These are phyloP conservation scores for Eupithecia inturbata DNA, from an alignment of 2,888 invertebrate genomes.

Conservation along the genomic window DNA sequence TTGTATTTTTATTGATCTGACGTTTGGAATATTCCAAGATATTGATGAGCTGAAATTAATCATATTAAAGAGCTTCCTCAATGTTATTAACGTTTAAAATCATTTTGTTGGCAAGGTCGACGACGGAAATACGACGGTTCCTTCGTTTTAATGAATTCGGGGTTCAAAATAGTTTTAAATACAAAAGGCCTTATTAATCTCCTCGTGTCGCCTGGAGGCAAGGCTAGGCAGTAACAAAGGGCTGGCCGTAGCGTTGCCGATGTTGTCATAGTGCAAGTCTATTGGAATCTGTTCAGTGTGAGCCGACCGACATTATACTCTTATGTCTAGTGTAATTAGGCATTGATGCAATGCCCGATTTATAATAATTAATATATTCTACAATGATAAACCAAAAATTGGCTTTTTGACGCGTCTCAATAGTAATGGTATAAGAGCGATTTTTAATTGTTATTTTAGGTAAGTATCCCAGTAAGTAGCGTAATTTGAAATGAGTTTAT, in stretches of 20 bases:
- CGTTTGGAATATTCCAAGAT: slow-evolving; percentile 9
- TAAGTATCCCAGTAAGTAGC: slow-evolving; percentile 65
- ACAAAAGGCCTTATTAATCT: slow-evolving; percentile 23
- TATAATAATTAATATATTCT: slow-evolving; percentile 52
- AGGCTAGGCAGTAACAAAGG: slow-evolving; percentile 20
- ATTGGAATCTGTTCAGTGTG: slow-evolving; percentile 46
- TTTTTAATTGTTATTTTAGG: slow-evolving; percentile 76
- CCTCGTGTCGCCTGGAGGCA: slow-evolving; percentile 18
- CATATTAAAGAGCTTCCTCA: slow-evolving; percentile 6
- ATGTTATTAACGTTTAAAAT: neutral
- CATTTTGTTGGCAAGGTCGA: neutral
- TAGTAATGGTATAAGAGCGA: slow-evolving; percentile 64
- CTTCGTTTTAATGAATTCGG: slow-evolving; percentile 13
- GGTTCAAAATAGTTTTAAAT: slow-evolving; percentile 31
- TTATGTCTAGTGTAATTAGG: slow-evolving; percentile 58
- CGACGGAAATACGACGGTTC: neutral
- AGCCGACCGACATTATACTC: slow-evolving; percentile 48
- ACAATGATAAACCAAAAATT: slow-evolving; percentile 78
- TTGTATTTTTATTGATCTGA: slow-evolving; percentile 27
- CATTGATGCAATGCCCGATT: slow-evolving; percentile 62
- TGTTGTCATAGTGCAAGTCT: slow-evolving; percentile 39
- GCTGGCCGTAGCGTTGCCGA: slow-evolving; percentile 24
- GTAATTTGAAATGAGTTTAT: slow-evolving; percentile 62
- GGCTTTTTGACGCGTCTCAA: slow-evolving; percentile 76
- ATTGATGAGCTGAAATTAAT: neutral